phyloP scores from a whole-genome alignment of 2,797 vertebrate genomes.

The Bradypus variegatus region DNA sequence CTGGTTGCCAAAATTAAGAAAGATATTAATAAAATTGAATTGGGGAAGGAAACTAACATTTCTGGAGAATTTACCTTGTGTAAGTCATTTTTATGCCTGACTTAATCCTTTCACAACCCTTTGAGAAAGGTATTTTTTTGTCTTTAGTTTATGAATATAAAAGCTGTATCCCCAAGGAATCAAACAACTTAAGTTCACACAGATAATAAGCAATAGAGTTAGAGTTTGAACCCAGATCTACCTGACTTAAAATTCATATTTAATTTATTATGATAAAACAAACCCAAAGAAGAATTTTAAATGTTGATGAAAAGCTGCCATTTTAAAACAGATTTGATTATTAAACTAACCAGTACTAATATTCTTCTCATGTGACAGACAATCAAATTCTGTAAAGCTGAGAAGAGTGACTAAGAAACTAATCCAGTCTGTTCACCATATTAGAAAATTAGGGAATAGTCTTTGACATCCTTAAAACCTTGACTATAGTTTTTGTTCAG shows the following conservation, averaged over 20 bases:
- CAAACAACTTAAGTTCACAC: not conserved
- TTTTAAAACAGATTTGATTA: not conserved
- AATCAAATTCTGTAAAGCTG: not conserved
- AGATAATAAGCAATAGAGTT: not conserved
- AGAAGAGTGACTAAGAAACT: not conserved
- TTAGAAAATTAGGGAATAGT: not conserved
- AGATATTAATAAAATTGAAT: not conserved
- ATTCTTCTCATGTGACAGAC: not conserved
- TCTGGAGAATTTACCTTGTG: not conserved
- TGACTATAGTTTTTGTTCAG: not conserved
- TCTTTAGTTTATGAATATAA: not conserved
- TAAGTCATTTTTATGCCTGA: not conserved
- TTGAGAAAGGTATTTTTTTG: not conserved
- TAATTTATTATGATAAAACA: not conserved
- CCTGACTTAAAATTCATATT: constrained; percentile 6
- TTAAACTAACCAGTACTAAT: not conserved
- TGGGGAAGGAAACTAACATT: not conserved
- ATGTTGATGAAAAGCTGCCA: not conserved
- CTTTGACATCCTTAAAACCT: not conserved
- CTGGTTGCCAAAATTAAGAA: constrained; percentile 8
- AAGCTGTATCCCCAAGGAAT: not conserved
- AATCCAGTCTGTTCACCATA: not conserved
- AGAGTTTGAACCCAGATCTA: not conserved
- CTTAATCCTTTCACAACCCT: not conserved
- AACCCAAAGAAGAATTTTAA: not conserved